Percentiles rank a stretch among this genome's conserved stretches.
Conservation (phyloP, 2,888 invertebrate species). For the Tenthredo amoena region DNA sequence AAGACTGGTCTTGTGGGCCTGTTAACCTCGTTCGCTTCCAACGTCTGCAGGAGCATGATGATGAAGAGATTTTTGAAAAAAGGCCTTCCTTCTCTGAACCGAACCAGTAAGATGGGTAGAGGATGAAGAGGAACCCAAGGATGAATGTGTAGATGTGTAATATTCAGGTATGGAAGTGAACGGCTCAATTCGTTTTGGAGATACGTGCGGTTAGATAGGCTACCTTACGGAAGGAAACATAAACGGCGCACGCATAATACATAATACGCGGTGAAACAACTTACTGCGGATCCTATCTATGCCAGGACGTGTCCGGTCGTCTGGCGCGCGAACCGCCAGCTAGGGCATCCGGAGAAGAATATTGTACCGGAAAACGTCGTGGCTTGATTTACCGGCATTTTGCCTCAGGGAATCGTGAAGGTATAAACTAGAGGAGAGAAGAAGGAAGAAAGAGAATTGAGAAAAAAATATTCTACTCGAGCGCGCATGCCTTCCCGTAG, state of each 20-base stretch:
- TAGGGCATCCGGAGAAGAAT: slow-evolving; percentile 37
- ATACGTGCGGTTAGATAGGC: slow-evolving; percentile 37
- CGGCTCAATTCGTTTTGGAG: slow-evolving; percentile 49
- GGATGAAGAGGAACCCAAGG: neutral
- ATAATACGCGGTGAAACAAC: slow-evolving; percentile 48
- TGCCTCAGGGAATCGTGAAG: slow-evolving; percentile 60
- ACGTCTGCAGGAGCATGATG: neutral
- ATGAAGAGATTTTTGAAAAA: neutral
- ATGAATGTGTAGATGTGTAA: neutral
- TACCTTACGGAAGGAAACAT: slow-evolving; percentile 48
- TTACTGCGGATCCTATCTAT: slow-evolving; percentile 49
- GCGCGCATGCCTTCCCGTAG: slow-evolving; percentile 46
- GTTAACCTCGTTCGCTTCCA: slow-evolving; percentile 37
- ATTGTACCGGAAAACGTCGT: slow-evolving; percentile 58
- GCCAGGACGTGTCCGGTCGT: slow-evolving; percentile 22
- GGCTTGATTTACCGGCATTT: slow-evolving; percentile 61
- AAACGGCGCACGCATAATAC: slow-evolving; percentile 47
- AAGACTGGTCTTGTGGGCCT: slow-evolving; percentile 24
- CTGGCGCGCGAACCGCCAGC: slow-evolving; percentile 36
- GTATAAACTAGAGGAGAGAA: slow-evolving; percentile 59
- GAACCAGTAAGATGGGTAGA: neutral
- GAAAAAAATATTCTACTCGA: slow-evolving; percentile 58
- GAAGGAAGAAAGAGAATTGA: slow-evolving; percentile 51
- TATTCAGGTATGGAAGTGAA: slow-evolving; percentile 39
- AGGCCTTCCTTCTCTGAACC: neutral